A percentile compares a stretch with the other conserved stretches of the same genome.
These are phyloP conservation scores for Drosophila macrospina DNA, from an alignment of 2,888 invertebrate species.

Conservation along the genomic window DNA sequence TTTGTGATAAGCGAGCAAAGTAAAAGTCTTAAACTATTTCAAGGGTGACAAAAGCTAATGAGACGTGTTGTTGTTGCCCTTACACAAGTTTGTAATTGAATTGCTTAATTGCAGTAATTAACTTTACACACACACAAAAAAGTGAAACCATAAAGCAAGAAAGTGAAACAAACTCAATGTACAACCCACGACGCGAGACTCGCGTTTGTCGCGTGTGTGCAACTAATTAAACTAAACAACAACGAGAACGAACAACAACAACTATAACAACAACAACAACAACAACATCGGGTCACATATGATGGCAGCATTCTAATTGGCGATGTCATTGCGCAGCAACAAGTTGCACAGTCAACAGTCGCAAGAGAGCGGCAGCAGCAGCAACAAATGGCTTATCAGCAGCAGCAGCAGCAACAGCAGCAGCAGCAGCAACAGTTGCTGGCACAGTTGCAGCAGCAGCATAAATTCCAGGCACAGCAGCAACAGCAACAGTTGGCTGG, in stretches of 20 bases:
- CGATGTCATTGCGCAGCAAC: conserved; percentile 85
- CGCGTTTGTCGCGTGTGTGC: conserved; percentile 46
- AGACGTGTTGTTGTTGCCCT: conserved; percentile 29
- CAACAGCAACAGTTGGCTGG: conserved; percentile 60
- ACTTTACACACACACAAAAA: conserved; percentile 38
- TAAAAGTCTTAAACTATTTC: conserved; percentile 28
- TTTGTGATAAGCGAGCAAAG: conserved; percentile 15
- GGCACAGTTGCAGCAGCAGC: conserved; percentile 77
- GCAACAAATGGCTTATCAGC: no score
- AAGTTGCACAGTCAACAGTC: conserved; percentile 68
- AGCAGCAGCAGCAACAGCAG: not conserved
- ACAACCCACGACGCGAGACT: conserved; percentile 64
- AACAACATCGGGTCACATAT: conserved; percentile 8
- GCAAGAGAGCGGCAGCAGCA: conserved; percentile 18
- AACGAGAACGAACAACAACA: conserved; percentile 14
- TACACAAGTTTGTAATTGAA: conserved; percentile 39
- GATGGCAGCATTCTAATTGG: conserved; percentile 28
- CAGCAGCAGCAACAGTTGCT: conserved; percentile 75
- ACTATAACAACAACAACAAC: conserved; percentile 8
- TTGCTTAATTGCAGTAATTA: conserved; percentile 76
- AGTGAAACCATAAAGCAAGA: conserved; percentile 64
- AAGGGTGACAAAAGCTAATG: conserved; percentile 48
- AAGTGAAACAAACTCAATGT: conserved; percentile 54
- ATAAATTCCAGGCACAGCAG: conserved; percentile 71
- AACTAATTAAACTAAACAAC: conserved; percentile 57